phyloP scores from a whole-genome alignment of 2,888 invertebrate genomes.

The Eupeodes luniger region DNA sequence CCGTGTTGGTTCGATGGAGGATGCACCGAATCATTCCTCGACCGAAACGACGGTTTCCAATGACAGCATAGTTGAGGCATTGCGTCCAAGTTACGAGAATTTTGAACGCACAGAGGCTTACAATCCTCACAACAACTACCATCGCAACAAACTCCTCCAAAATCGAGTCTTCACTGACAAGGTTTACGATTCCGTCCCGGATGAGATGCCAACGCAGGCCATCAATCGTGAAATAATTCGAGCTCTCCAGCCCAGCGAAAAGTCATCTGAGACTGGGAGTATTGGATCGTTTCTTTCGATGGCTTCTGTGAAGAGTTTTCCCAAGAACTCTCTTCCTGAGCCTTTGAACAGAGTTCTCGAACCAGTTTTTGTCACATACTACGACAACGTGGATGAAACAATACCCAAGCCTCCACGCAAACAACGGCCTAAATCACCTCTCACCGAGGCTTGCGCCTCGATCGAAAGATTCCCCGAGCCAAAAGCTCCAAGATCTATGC shows the following conservation, averaged over 20 bases:
- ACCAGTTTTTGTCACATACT: conserved; percentile 90
- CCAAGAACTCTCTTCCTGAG: conserved; percentile 90
- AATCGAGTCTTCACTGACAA: conserved; percentile 79
- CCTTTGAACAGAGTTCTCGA: conserved; percentile 91
- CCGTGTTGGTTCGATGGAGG: conserved; percentile 83
- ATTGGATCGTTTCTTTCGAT: conserved; percentile 93
- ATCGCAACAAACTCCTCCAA: conserved; percentile 82
- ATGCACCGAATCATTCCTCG: conserved; percentile 81
- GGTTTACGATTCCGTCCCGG: conserved; percentile 76
- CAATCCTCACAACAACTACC: conserved; percentile 83
- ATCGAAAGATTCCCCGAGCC: conserved; percentile 81
- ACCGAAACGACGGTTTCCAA: conserved; percentile 80
- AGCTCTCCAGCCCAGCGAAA: conserved; percentile 80
- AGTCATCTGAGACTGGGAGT: conserved; percentile 85
- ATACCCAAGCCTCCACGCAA: conserved; percentile 75
- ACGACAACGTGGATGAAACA: conserved; percentile 85
- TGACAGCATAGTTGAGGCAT: conserved; percentile 78
- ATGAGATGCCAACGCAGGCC: conserved; percentile 80
- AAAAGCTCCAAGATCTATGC: conserved; percentile 80
- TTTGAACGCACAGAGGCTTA: conserved; percentile 82
- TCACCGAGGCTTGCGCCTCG: conserved; percentile 79
- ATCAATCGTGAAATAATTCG: conserved; percentile 82
- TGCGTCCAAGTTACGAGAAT: conserved; percentile 80
- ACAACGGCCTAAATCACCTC: conserved; percentile 58
- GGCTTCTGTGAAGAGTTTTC: conserved; percentile 94